These are phyloP conservation scores for Ceryle rudis DNA, from an alignment of 2,797 vertebrate genomes.

Conservation along the genomic window DNA sequence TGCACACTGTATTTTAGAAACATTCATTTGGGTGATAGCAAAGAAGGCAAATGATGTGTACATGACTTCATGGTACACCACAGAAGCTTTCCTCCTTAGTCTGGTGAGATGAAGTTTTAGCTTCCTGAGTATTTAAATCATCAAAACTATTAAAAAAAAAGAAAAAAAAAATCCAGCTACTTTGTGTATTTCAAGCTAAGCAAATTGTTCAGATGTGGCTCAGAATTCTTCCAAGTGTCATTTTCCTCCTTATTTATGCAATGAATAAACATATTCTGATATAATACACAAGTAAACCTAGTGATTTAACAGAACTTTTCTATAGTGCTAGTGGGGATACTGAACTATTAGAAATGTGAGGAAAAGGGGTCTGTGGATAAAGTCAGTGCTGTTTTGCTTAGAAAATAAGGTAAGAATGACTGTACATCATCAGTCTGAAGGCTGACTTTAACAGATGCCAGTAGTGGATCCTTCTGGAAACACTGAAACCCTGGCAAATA, in stretches of 20 bases:
- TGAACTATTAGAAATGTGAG: neutral
- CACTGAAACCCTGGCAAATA: neutral
- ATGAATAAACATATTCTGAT: neutral
- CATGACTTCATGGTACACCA: fast-evolving
- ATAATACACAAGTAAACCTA: neutral
- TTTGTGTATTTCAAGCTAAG: neutral
- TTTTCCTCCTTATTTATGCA: neutral
- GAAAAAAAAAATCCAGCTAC: no score
- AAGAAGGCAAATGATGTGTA: neutral
- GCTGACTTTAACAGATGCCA: neutral
- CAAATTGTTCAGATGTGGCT: neutral
- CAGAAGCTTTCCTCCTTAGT: neutral
- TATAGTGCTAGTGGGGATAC: neutral
- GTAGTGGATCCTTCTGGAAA: neutral
- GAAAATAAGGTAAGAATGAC: neutral
- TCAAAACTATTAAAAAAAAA: neutral
- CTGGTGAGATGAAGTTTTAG: neutral
- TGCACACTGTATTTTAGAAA: neutral
- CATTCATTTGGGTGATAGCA: neutral
- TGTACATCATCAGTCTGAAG: neutral
- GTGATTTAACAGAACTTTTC: neutral
- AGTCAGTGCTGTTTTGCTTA: neutral
- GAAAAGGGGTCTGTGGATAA: neutral
- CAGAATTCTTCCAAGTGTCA: neutral
- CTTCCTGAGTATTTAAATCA: neutral